phyloP scores from a whole-genome alignment of 2,888 invertebrate species.

The Carcina quercana region DNA sequence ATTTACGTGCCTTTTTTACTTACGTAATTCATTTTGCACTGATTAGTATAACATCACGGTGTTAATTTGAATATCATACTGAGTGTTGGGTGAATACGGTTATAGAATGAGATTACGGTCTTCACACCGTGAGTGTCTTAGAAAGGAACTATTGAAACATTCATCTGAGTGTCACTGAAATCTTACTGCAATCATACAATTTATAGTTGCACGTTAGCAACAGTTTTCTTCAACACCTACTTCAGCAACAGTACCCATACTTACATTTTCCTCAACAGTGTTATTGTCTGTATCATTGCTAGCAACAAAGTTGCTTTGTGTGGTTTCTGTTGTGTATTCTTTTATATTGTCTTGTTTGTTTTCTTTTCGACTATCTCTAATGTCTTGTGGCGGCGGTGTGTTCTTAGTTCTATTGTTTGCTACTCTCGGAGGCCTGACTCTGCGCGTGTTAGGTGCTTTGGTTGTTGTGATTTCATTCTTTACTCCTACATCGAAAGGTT shows the following conservation, averaged over 20 bases:
- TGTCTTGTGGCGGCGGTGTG: constrained; percentile 8
- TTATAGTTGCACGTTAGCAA: no score
- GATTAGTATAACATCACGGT: no score
- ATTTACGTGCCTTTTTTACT: no score
- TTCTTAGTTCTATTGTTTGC: constrained; percentile 13
- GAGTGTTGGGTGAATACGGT: no score
- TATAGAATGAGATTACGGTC: no score
- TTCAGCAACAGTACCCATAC: constrained; percentile 21
- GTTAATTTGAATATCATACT: no score
- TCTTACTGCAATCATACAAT: no score
- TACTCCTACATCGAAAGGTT: constrained; percentile 41
- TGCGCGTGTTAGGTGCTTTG: constrained; percentile 25
- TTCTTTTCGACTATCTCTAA: neutral
- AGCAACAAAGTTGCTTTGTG: constrained; percentile 28
- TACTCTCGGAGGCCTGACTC: constrained; percentile 35
- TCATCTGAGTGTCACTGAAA: no score
- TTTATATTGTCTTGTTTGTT: constrained; percentile 6
- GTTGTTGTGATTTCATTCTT: constrained; percentile 24
- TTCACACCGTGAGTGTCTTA: no score
- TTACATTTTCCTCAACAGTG: constrained; percentile 30
- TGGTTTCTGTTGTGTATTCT: constrained; percentile 24
- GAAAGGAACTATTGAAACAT: no score
- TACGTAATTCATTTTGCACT: no score
- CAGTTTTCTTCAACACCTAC: no score
- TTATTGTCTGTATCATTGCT: constrained; percentile 24